Evolutionary conservation across 2,888 invertebrate species (phyloP).

Genomic region (Pandemis corylana): DNA sequence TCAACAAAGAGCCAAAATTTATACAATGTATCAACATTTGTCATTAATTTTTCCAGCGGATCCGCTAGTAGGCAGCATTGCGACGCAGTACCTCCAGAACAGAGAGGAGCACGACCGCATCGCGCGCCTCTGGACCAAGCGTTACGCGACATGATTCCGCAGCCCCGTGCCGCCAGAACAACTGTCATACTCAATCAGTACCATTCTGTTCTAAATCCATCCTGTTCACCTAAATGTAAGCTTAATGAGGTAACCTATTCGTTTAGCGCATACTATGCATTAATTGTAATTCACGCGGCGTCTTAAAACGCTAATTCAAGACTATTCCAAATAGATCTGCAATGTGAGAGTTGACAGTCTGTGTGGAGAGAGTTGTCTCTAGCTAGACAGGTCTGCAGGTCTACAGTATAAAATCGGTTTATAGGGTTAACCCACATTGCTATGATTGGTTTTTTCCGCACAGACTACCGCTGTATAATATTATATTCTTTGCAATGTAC

Average conservation of each 20-base stretch:
- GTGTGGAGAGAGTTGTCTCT: not conserved
- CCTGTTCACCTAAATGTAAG: constrained; percentile 72
- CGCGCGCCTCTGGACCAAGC: constrained; percentile 99
- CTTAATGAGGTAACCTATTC: constrained; percentile 54
- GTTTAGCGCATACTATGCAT: constrained; percentile 53
- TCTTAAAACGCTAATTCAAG: constrained; percentile 9
- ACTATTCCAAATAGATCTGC: constrained; percentile 12
- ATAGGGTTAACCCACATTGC: not conserved
- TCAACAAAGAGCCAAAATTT: too few species aligned
- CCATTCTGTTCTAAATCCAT: constrained; percentile 78
- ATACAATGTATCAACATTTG: not conserved
- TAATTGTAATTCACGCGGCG: constrained; percentile 46
- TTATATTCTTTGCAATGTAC: constrained; percentile 77
- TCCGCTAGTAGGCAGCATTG: constrained; percentile 98
- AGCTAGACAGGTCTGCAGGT: not conserved
- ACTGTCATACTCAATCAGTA: constrained; percentile 71
- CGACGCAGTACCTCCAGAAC: constrained; percentile 98
- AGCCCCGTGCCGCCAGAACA: constrained; percentile 57
- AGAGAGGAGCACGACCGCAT: constrained; percentile 99
- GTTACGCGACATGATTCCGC: constrained; percentile 95
- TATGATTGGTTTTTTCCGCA: not conserved
- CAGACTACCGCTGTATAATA: constrained; percentile 65
- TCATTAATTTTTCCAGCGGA: constrained; percentile 88
- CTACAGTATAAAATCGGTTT: not conserved
- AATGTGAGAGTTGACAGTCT: constrained; percentile 48